Conservation (phyloP, 2,888 invertebrate species). For the Emmelina monodactyla region DNA sequence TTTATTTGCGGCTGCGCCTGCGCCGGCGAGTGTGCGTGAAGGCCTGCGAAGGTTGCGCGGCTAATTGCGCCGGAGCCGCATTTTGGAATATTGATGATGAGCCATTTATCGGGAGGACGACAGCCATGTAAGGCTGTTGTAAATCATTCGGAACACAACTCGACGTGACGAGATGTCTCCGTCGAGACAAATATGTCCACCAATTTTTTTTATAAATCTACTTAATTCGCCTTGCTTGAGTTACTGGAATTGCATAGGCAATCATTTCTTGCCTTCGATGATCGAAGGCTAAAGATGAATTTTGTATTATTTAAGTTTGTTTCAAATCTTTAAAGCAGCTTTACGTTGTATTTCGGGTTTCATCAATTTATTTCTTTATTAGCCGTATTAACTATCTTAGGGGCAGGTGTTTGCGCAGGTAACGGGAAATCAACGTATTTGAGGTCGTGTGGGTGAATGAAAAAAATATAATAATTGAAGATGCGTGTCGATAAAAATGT, state of each 20-base stretch:
- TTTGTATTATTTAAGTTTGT: too few species aligned
- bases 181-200: conserved; percentile 52
- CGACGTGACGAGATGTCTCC: conserved; percentile 62
- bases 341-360: too few species aligned
- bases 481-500: neutral
- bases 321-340: too few species aligned
- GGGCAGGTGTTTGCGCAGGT: too few species aligned
- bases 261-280: neutral
- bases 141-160: conserved; percentile 57
- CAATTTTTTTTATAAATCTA: conserved; percentile 46
- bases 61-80: conserved; percentile 61
- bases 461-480: too few species aligned
- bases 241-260: conserved; percentile 24
- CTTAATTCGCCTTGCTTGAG: conserved; percentile 44
- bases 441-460: too few species aligned
- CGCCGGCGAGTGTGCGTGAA: conserved; percentile 41
- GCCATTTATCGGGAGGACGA: conserved; percentile 62
- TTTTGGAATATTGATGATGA: conserved; percentile 67
- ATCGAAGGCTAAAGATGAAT: too few species aligned
- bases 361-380: too few species aligned
- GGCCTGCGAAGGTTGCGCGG: conserved; percentile 57
- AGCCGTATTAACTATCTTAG: too few species aligned
- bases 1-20: conserved; percentile 40
- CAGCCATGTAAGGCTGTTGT: conserved; percentile 57
- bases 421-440: too few species aligned